phyloP scores from a whole-genome alignment of 2,113 vertebrate genomes.

The Hemichromis elongatus region DNA sequence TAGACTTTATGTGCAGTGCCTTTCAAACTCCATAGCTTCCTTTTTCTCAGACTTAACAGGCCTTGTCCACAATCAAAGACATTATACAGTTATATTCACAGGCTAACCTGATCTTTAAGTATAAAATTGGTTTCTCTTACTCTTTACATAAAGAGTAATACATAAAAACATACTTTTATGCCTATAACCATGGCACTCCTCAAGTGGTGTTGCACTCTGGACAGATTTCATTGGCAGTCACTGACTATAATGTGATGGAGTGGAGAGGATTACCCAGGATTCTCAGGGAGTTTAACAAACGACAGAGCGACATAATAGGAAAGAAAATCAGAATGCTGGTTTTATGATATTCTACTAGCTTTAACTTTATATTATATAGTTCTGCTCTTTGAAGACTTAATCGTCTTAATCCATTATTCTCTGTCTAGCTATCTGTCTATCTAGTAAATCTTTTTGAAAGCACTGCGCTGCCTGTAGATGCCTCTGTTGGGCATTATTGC shows the following conservation, averaged over 20 bases:
- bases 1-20: background rate
- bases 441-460: background rate
- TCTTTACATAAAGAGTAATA: background rate
- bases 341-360: background rate
- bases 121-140: background rate
- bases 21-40: background rate
- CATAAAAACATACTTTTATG: background rate
- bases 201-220: background rate
- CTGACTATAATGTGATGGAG: background rate
- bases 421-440: background rate
- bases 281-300: slow-evolving; percentile 10
- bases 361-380: background rate
- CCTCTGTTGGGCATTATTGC: background rate
- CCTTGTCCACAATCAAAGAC: background rate
- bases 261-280: slow-evolving; percentile 12
- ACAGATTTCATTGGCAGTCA: slow-evolving; percentile 1
- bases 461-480: background rate
- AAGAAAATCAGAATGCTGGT: background rate
- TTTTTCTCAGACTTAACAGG: background rate
- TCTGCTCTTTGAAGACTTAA: background rate
- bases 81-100: background rate
- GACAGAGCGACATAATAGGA: background rate
- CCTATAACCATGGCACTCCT: background rate
- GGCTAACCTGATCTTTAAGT: background rate
- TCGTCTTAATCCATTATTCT: slow-evolving; percentile 3